Evolutionary conservation across 2,113 vertebrate species (phyloP).

Genomic region (Emberiza fucata): DNA sequence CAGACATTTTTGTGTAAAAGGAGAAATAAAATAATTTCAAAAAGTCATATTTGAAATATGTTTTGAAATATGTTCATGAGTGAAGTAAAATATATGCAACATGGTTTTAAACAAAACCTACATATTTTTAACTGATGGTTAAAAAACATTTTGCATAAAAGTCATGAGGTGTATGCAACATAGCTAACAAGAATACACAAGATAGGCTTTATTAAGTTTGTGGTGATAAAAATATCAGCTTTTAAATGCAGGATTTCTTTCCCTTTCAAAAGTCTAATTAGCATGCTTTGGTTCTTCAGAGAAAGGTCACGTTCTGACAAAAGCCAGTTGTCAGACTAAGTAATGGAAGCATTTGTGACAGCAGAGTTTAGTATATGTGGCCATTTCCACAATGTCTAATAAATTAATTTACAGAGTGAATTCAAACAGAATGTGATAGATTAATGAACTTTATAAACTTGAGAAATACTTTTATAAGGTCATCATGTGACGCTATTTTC

Average conservation of each 20-base stretch:
- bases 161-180: neutral
- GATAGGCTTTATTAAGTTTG: neutral
- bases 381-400: neutral
- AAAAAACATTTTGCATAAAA: neutral
- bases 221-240: neutral
- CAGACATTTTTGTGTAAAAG: slow-evolving; percentile 11
- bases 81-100: neutral
- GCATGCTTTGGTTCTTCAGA: neutral
- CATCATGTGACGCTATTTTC: neutral
- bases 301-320: slow-evolving; percentile 11
- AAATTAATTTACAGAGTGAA: neutral
- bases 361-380: neutral
- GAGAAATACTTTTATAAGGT: slow-evolving; percentile 3
- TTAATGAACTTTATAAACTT: slow-evolving; percentile 1
- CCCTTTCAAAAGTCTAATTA: neutral
- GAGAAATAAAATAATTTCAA: neutral
- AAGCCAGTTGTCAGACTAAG: neutral
- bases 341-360: neutral
- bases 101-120: neutral
- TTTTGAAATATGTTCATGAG: no score
- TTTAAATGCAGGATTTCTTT: neutral
- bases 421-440: neutral
- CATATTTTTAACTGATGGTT: neutral
- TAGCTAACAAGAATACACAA: neutral
- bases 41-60: neutral